A percentile compares a stretch with the other conserved stretches of the same genome.
Evolutionary conservation across 2,113 vertebrate genomes (phyloP).

Genomic region (Gavia stellata): DNA sequence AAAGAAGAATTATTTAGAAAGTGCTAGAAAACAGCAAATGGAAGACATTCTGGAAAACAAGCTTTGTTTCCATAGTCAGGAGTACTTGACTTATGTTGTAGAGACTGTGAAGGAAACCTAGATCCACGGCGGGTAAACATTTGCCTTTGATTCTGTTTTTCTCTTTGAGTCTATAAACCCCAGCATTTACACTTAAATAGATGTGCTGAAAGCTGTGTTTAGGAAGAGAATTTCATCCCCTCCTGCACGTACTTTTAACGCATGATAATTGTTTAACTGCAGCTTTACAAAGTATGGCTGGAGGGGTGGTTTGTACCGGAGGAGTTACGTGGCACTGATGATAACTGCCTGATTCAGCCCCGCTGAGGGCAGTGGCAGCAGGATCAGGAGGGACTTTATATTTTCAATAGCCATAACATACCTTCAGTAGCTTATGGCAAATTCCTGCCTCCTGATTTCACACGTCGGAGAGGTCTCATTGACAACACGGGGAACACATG

Average conservation of each 20-base stretch:
- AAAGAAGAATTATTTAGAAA: not conserved
- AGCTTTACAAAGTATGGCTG: slow-evolving; percentile 27
- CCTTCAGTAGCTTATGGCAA: not conserved
- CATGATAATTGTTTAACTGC: not conserved
- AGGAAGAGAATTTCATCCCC: slow-evolving; percentile 3
- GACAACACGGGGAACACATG: not conserved
- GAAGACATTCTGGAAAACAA: not conserved
- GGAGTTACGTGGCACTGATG: not conserved
- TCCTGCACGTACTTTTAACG: not conserved
- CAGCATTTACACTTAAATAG: not conserved
- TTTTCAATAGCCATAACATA: not conserved
- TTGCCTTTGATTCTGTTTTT: slow-evolving; percentile 6
- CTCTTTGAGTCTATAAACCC: not conserved
- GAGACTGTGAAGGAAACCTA: not conserved
- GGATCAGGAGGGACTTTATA: not conserved
- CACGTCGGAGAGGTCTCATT: not conserved
- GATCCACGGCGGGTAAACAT: not conserved
- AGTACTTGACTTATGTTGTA: not conserved
- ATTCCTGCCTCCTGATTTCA: not conserved
- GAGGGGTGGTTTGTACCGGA: not conserved
- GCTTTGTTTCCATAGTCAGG: not conserved
- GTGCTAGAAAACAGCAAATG: not conserved
- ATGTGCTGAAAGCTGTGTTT: slow-evolving; percentile 26
- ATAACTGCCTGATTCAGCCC: not conserved
- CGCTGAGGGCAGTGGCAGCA: not conserved